Conservation (phyloP, 1,140 invertebrate species). For the Liolophura sinensis region DNA sequence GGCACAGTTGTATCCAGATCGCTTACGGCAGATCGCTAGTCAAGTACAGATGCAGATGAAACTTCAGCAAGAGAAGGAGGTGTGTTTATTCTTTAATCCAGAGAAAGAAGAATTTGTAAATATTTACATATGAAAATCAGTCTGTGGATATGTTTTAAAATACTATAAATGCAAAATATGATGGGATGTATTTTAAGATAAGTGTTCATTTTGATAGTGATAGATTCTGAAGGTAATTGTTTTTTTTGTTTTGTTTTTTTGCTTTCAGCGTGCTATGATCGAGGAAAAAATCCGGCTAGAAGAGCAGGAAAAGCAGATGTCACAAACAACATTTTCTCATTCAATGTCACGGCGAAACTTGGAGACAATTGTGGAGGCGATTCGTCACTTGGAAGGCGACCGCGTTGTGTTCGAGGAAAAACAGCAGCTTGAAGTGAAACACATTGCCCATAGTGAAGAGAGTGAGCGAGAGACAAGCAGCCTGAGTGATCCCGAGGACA, state of each 20-base stretch:
- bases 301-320: constrained; percentile 3
- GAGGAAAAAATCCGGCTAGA: background rate
- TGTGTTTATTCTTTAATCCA: constrained; percentile 34
- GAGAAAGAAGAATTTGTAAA: too few relatives aligned
- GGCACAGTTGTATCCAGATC: constrained; percentile 64
- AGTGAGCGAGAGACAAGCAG: constrained; percentile 41
- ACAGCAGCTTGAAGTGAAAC: constrained; percentile 6
- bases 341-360: constrained; percentile 88
- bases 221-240: too few relatives aligned
- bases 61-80: constrained; percentile 19
- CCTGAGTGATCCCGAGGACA: constrained; percentile 39
- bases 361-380: constrained; percentile 97
- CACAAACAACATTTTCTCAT: constrained; percentile 10
- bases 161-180: background rate
- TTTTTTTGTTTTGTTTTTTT: background rate
- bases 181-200: background rate
- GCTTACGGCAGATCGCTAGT: constrained; percentile 61
- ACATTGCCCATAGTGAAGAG: constrained; percentile 34
- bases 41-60: constrained; percentile 59
- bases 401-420: constrained; percentile 59
- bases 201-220: too few relatives aligned
- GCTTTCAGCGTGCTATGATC: background rate
- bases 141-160: background rate
- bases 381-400: constrained; percentile 93
- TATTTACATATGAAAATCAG: background rate